Conservation (phyloP, 2,888 invertebrate genomes). For the Eumacrocentrus americanus region DNA sequence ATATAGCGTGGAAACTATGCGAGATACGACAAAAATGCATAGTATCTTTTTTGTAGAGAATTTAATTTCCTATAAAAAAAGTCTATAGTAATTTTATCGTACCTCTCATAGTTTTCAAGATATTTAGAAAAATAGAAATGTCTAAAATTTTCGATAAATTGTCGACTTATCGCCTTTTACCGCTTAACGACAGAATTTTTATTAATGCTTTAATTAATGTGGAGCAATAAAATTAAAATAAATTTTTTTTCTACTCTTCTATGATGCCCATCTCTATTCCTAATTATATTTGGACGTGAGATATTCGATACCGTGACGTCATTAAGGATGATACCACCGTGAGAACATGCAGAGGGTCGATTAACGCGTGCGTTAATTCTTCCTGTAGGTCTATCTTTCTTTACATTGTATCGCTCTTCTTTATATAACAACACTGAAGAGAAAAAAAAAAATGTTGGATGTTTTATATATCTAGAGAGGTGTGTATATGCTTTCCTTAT, state of each 20-base stretch:
- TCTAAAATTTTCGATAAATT: not conserved
- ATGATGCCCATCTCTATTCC: slow-evolving; percentile 14
- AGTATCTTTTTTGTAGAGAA: no score
- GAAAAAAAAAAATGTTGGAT: slow-evolving; percentile 3
- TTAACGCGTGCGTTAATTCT: slow-evolving; percentile 39
- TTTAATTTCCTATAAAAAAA: no score
- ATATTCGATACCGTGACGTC: slow-evolving; percentile 43
- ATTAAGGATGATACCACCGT: slow-evolving; percentile 40
- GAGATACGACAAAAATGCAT: no score
- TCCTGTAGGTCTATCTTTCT: slow-evolving; percentile 25
- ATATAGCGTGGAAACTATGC: no score
- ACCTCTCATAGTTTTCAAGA: no score
- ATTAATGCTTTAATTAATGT: not conserved
- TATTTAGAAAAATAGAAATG: not conserved
- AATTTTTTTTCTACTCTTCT: no score
- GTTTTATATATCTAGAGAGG: slow-evolving; percentile 7
- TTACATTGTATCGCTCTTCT: not conserved
- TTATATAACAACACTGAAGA: not conserved
- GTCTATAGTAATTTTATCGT: no score
- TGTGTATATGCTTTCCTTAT: slow-evolving; percentile 21
- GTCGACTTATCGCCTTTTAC: not conserved
- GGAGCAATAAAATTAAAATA: not conserved
- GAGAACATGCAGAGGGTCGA: slow-evolving; percentile 35
- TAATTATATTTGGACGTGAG: slow-evolving; percentile 37
- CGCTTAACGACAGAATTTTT: not conserved